Base-by-base conservation (phyloP, 2,113 vertebrate genomes). In the Sitta europaea region DNA sequence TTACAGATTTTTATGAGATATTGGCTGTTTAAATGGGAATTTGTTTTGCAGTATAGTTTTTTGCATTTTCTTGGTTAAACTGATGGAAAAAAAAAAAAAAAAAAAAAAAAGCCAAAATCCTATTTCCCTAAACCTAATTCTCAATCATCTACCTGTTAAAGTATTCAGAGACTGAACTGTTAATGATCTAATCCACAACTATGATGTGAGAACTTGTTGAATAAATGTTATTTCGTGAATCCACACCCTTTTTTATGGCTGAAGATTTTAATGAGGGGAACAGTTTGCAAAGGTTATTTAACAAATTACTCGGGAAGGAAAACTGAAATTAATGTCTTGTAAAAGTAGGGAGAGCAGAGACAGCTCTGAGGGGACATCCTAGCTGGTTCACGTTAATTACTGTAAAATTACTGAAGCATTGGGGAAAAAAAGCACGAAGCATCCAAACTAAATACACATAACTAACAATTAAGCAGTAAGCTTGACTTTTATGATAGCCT, bases 241-340 rank as follows among this genome's bases (percentile, higher is more conserved):
- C 55, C 54, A 65, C 42, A 21, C 45, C 42, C 54, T 79, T 50
- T 94, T 67, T 67, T 68, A 36, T 72, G 57, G 66, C 66, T 68
- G 45, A 87, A 82, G 75, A 76, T 85, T 90, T 85, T 77, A 83
- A 80, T 79, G 75, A 92, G 35, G 29, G 14, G 28, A 86, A n/a
- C 40, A 63, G 55, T 79, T 93, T 62, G 67, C 35, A 63, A 80
- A 83, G 84, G 67, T 73, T 90, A 74, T 79, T 92, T 83, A 86
- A 82, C 55, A 86, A 82, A 91, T 91, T 82, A 66, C 13, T 76
- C 1, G 0, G 29, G 82, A 90, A 90, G 55, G 59, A 93, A 93
- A 94, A 88, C 85, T 88, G 79, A 92, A 94, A 93, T 88, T 55
- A 90, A 92, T 90, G 72, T 93, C 67, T 88, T 90, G 76, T 81